Evolutionary conservation across 2,113 vertebrate genomes (phyloP).

Genomic region (Thermophis baileyi): DNA sequence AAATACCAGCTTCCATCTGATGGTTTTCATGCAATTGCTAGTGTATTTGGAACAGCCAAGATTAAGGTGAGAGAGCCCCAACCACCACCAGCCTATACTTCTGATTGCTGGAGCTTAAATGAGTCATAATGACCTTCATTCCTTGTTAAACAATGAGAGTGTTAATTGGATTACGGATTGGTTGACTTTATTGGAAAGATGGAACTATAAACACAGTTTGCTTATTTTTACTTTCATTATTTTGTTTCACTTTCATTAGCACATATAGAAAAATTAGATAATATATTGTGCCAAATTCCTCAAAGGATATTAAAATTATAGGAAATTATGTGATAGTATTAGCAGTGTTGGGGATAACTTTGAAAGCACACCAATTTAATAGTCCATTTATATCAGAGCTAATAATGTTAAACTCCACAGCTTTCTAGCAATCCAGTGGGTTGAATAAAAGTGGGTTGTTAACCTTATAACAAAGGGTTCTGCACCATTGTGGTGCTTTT

Average conservation of each 20-base stretch:
- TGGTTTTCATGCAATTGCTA: background rate
- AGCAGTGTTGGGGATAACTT: background rate
- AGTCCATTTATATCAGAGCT: background rate
- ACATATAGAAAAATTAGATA: background rate
- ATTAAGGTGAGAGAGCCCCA: background rate
- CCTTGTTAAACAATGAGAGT: slow-evolving; percentile 1
- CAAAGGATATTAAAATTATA: background rate
- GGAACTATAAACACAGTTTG: background rate
- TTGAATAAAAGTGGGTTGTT: background rate
- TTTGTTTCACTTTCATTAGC: background rate
- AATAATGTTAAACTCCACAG: background rate
- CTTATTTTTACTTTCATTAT: background rate
- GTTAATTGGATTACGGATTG: slow-evolving; percentile 12
- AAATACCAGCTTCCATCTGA: background rate
- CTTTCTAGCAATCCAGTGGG: background rate
- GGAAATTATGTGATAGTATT: background rate
- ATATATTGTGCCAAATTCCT: background rate
- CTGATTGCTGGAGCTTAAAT: background rate
- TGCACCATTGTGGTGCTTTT: background rate
- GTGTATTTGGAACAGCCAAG: background rate
- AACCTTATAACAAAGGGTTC: background rate
- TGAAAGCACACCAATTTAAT: background rate
- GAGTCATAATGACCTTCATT: background rate
- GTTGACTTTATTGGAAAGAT: background rate
- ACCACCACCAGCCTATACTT: background rate